These are phyloP conservation scores for Spatula versicolor DNA, from an alignment of 2,797 vertebrate genomes.

Conservation along the genomic window DNA sequence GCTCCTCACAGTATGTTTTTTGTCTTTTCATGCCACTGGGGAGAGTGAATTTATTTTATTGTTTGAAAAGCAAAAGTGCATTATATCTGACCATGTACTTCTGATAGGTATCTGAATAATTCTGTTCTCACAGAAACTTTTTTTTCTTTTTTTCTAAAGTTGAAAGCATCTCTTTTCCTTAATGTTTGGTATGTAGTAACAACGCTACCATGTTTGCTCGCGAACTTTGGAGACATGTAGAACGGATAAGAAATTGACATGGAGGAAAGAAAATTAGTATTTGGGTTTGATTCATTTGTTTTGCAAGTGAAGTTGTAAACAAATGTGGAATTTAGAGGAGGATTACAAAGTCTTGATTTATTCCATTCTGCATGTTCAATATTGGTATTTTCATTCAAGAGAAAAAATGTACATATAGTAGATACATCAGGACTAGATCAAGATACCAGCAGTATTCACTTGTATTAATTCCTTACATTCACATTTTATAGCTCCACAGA, in stretches of 20 bases:
- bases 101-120: background rate
- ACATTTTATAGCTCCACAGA: background rate
- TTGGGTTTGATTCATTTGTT: background rate
- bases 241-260: background rate
- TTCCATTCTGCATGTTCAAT: background rate
- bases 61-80: background rate
- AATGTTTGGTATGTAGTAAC: background rate
- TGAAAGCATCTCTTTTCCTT: background rate
- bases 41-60: background rate
- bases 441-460: background rate
- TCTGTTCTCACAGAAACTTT: background rate
- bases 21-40: background rate
- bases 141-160: background rate
- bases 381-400: background rate
- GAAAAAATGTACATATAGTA: background rate
- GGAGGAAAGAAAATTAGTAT: background rate
- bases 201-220: background rate
- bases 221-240: background rate
- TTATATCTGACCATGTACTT: background rate
- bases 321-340: constrained; percentile 15
- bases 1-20: background rate
- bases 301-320: background rate
- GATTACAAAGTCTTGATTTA: background rate
- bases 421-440: background rate
- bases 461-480: background rate